Evolutionary conservation across 1,140 invertebrate genomes (phyloP).

Genomic region (Subanguina moxae): DNA sequence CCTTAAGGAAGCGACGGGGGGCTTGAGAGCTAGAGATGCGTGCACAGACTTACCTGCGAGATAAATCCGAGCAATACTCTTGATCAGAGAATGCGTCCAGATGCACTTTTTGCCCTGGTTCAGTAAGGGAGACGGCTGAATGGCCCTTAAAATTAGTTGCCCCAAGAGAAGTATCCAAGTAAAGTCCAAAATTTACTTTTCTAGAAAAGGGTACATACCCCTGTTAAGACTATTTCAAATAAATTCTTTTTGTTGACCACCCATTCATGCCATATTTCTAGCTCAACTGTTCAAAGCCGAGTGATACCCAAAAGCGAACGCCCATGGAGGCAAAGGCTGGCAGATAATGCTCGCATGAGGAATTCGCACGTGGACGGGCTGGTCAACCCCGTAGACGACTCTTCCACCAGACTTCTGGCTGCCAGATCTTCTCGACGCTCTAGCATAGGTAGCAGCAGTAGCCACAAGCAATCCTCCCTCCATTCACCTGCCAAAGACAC

Average conservation of each 20-base stretch:
- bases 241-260: not conserved
- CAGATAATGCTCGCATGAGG: constrained; percentile 30
- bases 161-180: no score
- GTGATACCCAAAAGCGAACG: constrained; percentile 40
- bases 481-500: not conserved
- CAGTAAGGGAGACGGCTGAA: no score
- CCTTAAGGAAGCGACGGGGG: no score
- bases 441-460: not conserved
- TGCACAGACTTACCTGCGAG: no score
- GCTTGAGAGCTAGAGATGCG: no score
- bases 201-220: no score
- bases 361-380: not conserved
- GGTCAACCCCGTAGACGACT: not conserved
- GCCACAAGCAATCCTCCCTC: not conserved
- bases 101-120: no score
- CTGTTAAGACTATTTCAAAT: no score
- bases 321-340: constrained; percentile 42
- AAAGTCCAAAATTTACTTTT: no score
- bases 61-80: no score
- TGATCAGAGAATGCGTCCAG: no score
- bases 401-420: not conserved
- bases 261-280: not conserved
- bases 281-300: not conserved
- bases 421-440: not conserved
- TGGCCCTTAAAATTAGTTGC: no score